Evolutionary conservation across 2,113 vertebrate genomes (phyloP).

Genomic region (Gadus chalcogrammus): DNA sequence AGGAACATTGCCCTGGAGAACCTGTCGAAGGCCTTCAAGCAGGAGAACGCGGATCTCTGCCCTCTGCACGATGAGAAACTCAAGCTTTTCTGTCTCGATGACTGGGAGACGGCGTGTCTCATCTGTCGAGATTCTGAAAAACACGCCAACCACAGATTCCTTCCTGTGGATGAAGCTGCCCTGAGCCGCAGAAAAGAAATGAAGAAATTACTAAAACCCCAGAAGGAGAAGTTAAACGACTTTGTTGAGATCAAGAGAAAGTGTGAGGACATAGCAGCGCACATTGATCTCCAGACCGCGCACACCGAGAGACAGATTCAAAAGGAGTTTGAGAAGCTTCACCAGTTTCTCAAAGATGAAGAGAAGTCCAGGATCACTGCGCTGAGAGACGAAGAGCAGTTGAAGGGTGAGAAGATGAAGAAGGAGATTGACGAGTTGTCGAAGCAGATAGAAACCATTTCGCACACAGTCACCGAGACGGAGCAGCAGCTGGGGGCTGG

Average conservation of each 20-base stretch:
- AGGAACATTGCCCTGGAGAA: background rate
- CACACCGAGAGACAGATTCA: background rate
- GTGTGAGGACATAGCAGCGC: background rate
- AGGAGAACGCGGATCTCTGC: background rate
- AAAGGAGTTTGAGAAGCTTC: background rate
- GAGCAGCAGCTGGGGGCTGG: background rate
- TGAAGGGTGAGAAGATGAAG: background rate
- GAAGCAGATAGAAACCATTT: background rate
- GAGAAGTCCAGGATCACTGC: background rate
- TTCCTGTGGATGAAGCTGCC: background rate
- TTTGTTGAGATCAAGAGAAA: background rate
- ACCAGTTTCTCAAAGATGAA: background rate
- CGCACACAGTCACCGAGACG: background rate
- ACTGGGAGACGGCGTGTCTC: background rate
- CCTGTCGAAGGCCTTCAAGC: background rate
- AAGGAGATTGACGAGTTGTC: background rate
- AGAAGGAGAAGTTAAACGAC: background rate
- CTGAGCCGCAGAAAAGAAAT: background rate
- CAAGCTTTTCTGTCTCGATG: background rate
- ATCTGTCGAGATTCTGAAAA: slow-evolving; percentile 1
- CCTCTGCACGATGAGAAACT: background rate
- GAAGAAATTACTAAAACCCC: background rate
- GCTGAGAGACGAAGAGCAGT: background rate
- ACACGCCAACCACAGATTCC: background rate
- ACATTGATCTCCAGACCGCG: background rate